Evolutionary conservation across 2,797 vertebrate genomes (phyloP), one percentile per base, ranked within the genome.

Genomic region (Lutjanus argentimaculatus): DNA sequence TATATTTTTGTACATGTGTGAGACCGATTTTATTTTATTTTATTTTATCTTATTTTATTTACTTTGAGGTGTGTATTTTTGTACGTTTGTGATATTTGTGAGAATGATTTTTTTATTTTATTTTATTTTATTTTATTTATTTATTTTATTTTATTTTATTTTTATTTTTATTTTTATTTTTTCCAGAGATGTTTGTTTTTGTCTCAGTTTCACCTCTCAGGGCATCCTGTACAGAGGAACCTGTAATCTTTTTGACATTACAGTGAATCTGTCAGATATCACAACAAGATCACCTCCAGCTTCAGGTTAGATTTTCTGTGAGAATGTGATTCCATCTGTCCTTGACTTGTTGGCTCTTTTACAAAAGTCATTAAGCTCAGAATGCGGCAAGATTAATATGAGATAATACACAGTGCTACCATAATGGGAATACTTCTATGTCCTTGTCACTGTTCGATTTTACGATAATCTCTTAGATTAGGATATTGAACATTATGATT

Each of bases 381-480:
- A 91, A 88, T 87, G 85, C 48, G 7, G 46, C 77, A 80, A 93
- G 92, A 95, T 94, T 93, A 91, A 89, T 92, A 93, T 89, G 86
- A 92, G 90, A 95, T 92, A 91, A 92, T 92, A 88, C 88, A 84
- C 84, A 80, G 74, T 25, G 75, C 79, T 56, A 55, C 83, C 85
- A 82, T 92, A 92, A 93, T 91, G 86, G 85, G 86, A 90, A 93
- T 88, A 88, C 86, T 85, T 89, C 85, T 66, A 82, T 91, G 88
- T 92, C 92, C 90, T 93, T 94, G 88, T 91, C 88, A 86, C 72
- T 84, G 85, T 92, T 89, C 79, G 82, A 90, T 92, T 92, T 92
- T 77, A 90, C 77, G 86, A 94, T 94, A 93, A 94, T 94, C 91
- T 93, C 86, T 88, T 85, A 92, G 88, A 95, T 95, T 93, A 95